Conservation (phyloP, 2,797 vertebrate species). For the Tauraco hartlaubi region DNA sequence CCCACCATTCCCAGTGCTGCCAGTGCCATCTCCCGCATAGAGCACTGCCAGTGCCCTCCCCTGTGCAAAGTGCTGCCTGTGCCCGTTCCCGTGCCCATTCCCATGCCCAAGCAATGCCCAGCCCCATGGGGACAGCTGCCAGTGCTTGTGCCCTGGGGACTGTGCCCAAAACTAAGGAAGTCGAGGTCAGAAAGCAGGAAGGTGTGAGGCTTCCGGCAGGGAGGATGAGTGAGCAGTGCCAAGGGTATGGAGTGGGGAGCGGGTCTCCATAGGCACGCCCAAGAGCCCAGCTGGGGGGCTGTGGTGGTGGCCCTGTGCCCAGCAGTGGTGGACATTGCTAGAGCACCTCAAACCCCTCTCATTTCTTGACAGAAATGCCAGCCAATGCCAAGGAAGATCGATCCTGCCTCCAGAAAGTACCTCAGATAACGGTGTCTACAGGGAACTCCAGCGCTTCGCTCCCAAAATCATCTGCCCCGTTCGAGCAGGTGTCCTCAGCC, state of each 20-base stretch:
- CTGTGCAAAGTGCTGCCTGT: background rate
- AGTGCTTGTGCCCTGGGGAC: background rate
- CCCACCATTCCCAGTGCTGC: background rate
- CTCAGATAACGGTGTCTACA: slow-evolving; percentile 90
- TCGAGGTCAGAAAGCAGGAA: background rate
- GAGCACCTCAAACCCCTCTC: background rate
- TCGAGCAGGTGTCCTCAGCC: slow-evolving; percentile 83
- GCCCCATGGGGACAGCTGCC: background rate
- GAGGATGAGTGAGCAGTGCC: background rate
- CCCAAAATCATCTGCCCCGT: slow-evolving; percentile 84
- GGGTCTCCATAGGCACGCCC: rapidly evolving
- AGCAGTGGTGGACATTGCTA: background rate
- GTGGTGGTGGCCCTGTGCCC: background rate
- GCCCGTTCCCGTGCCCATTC: background rate
- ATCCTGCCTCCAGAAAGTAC: slow-evolving; percentile 92
- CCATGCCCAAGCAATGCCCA: background rate
- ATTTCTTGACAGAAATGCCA: slow-evolving; percentile 91
- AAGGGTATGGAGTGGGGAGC: rapidly evolving
- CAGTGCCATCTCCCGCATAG: background rate
- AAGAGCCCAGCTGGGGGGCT: background rate
- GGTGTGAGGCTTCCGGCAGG: background rate
- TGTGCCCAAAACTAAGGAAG: background rate
- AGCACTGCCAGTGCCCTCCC: background rate
- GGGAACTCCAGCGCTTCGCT: slow-evolving; percentile 81
- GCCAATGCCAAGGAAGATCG: slow-evolving; percentile 94